Evolutionary conservation across 2,888 invertebrate genomes (phyloP), one percentile per base, ranked within the genome.

Genomic region (Nasonia oneida): DNA sequence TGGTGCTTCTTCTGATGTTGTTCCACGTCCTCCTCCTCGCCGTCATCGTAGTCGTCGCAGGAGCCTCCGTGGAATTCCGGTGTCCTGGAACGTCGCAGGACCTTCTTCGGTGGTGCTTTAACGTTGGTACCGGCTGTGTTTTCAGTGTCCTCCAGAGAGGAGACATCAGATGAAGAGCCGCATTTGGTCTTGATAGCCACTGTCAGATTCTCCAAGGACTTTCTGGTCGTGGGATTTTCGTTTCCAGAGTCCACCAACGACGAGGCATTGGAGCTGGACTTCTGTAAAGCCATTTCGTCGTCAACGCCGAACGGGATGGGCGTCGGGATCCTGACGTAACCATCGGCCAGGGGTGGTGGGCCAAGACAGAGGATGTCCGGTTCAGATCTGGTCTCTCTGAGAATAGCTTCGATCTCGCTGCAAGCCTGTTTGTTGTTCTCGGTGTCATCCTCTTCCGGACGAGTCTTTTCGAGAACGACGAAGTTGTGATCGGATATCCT

Each of bases 161-260:
- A 92, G 4, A 86, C 89, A 2, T 89, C 89, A 3, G 92, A 91
- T 0, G 90, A 91, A 0, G 90, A 88, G 2, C 87, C 77, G 6
- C 88, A 87, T 80, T 89, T 89, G n/a, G 87, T 88, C 3, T 76
- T 81, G 29, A 84, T 73, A 18, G 14, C 42, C 1, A 90, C 39
- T 0, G 90, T 85, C 0, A 90, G 76, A 39, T 89, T 87, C 0
- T 92, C 91, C 50, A 89, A 87, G 12, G 81, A 57, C 6, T 89
- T 87, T 2, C 79, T 86, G 83, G 80, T 90, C 5, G 89, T 89
- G 4, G 91, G 90, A 8, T 89, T 87, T 29, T 93, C 92, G 84
- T 92, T 92, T 0, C 91, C 92, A 0, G 93, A 93, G 47, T 93
- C 93, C 37, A 89, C 88, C 5, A 90, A 89, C 37, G 91, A 91